Evolutionary conservation across 1,140 invertebrate species (phyloP).

Genomic region (Leptinotarsa lineolata): DNA sequence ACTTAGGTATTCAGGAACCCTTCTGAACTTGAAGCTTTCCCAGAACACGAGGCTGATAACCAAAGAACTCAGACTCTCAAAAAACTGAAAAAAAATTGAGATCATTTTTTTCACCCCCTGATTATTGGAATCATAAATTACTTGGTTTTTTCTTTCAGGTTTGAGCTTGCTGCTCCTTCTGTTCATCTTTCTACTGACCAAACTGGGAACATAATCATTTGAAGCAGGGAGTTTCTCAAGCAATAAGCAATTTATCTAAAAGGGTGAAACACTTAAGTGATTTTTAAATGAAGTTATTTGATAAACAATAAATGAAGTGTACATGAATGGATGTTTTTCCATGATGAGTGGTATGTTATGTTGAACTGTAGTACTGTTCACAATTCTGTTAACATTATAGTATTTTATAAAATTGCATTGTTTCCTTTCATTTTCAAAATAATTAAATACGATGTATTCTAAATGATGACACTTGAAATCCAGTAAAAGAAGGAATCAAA

Average conservation of each 20-base stretch:
- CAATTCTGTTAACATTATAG: background rate
- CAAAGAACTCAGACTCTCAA: too few relatives aligned
- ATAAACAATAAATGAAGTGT: background rate
- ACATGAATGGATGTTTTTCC: background rate
- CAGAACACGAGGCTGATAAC: too few relatives aligned
- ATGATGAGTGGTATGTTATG: background rate
- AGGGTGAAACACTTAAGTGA: background rate
- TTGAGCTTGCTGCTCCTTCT: background rate
- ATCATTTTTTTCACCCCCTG: too few relatives aligned
- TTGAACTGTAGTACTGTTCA: background rate
- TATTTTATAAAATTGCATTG: background rate
- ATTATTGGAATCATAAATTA: too few relatives aligned
- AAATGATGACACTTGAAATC: too few relatives aligned
- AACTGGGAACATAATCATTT: constrained; percentile 24
- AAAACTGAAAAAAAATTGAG: too few relatives aligned
- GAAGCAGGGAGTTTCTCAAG: constrained; percentile 8
- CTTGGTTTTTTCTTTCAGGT: background rate
- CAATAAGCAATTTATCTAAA: background rate
- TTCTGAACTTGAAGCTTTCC: too few relatives aligned
- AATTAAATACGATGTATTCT: too few relatives aligned
- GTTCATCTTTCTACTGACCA: constrained; percentile 14
- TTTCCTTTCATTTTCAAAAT: too few relatives aligned
- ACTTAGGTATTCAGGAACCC: too few relatives aligned
- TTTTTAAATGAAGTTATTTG: background rate
- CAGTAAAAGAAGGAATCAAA: too few relatives aligned